Base-by-base conservation (phyloP, 1,140 invertebrate species). In the Halictus rubicundus region DNA sequence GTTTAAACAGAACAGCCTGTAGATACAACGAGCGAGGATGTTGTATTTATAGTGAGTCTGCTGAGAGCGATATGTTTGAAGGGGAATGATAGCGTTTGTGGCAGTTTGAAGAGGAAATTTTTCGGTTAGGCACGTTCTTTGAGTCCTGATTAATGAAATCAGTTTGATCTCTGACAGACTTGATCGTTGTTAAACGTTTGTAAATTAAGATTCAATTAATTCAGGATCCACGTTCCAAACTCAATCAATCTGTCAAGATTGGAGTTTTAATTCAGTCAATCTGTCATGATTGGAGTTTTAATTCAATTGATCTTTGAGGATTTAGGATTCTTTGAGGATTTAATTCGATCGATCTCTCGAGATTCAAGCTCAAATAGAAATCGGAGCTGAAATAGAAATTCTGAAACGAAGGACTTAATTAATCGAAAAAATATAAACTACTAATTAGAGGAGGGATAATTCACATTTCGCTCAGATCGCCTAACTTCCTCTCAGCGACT, bases 61-160 rank as follows among this genome's bases (percentile, higher is more conserved):
- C 42, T 52, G 78, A 79, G 77, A 74, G 74, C 77, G 73, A 79
- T 66, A 74, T 25, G 46, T 64, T 79, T 7, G 57, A n/a, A 19
- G 5, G 14, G 19, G 32, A 8, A 16, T 14, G 54, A 32, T n/a
- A 39, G 14, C 10, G 37, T 49, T 49, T 37, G 52, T 42, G 46
- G n/a, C 54, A 0, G 12, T 23, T 25, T 23, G 19, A 2, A 3
- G 23, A 7, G 27, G 32, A n/a, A 57, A 46, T 25, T 78, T 71
- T 71, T 64, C 63, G 68, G 12, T 71, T n/a, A 2, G 37, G 37
- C 63, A 21, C 7, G 63, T 65, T 65, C 32, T 42, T 32, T 8
- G 37, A 42, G 63, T 42, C 63, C 37, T 12, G 37, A 23, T 7
- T 0, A 10, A 23, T 23, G 37, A 65, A n/a, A 10, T 10, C 42